A percentile compares a stretch with the other conserved stretches of the same genome.
Conservation (phyloP, 2,888 invertebrate species). For the Euproctis similis region DNA sequence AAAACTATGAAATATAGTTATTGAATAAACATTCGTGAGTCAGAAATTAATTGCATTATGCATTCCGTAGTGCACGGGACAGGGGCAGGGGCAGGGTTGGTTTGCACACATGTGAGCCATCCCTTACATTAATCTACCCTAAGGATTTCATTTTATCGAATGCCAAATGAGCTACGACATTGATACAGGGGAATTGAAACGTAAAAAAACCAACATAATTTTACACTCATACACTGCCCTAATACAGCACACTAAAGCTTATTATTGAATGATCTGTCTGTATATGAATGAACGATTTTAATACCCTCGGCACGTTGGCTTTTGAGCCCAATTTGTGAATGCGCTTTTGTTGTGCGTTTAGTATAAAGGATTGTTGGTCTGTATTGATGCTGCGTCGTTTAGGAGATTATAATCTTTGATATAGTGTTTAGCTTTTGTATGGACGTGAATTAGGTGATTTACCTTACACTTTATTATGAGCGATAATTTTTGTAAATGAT, state of each 20-base stretch:
- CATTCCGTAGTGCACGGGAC: conserved; percentile 24
- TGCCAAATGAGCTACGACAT: conserved; percentile 72
- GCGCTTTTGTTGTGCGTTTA: conserved; percentile 55
- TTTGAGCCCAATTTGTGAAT: conserved; percentile 72
- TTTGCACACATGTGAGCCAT: conserved; percentile 53
- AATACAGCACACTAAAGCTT: conserved; percentile 25
- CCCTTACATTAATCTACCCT: conserved; percentile 55
- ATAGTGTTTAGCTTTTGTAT: conserved; percentile 12
- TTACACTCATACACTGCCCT: conserved; percentile 21
- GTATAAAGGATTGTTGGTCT: conserved; percentile 31
- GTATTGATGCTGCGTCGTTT: conserved; percentile 26
- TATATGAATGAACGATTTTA: conserved; percentile 8
- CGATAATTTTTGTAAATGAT: too few relatives aligned
- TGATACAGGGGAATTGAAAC: conserved; percentile 43
- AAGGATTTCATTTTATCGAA: conserved; percentile 70
- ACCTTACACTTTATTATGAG: conserved; percentile 9
- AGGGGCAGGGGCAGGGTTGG: too few relatives aligned
- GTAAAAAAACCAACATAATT: conserved; percentile 24
- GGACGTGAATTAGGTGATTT: conserved; percentile 7
- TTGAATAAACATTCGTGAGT: conserved; percentile 41
- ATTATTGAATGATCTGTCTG: conserved; percentile 14
- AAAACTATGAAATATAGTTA: conserved; percentile 37
- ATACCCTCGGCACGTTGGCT: conserved; percentile 41
- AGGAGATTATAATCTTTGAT: conserved; percentile 19
- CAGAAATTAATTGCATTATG: conserved; percentile 59